phyloP scores from a whole-genome alignment of 1,140 invertebrate species.

The Heliconius melpomene region DNA sequence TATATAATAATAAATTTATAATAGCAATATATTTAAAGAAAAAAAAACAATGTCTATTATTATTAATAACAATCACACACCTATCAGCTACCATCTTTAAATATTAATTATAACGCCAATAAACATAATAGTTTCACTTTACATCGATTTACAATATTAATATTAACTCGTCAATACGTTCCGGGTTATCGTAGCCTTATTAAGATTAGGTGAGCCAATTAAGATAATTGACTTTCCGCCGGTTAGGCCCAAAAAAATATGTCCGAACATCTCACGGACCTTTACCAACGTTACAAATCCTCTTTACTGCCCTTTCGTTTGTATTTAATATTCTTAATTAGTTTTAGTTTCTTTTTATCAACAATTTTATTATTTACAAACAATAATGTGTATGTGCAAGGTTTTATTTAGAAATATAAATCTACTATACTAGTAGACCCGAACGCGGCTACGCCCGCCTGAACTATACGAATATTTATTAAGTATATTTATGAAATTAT shows the following conservation, averaged over 20 bases:
- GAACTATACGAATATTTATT: too few relatives aligned
- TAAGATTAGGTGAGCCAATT: slow-evolving; percentile 71
- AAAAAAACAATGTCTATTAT: not conserved
- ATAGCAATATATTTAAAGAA: not conserved
- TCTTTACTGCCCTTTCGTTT: slow-evolving; percentile 7
- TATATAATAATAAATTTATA: not conserved
- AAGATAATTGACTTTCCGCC: slow-evolving; percentile 71
- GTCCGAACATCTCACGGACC: slow-evolving; percentile 46
- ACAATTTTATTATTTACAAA: not conserved
- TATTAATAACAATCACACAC: not conserved
- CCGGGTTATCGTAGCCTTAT: slow-evolving; percentile 51
- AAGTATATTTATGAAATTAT: too few relatives aligned
- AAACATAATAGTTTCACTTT: slow-evolving; percentile 20
- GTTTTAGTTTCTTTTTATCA: not conserved
- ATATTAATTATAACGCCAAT: slow-evolving; percentile 23
- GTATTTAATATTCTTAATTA: slow-evolving; percentile 15
- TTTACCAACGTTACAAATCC: slow-evolving; percentile 22
- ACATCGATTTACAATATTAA: slow-evolving; percentile 44
- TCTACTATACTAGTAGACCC: too few relatives aligned
- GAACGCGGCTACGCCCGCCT: too few relatives aligned
- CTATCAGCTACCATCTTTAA: not conserved
- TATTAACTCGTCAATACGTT: slow-evolving; percentile 48
- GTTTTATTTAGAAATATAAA: too few relatives aligned
- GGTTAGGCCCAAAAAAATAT: slow-evolving; percentile 59
- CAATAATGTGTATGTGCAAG: too few relatives aligned